These are phyloP conservation scores for Xenopus borealis DNA, from an alignment of 2,113 vertebrate species.

Conservation along the genomic window DNA sequence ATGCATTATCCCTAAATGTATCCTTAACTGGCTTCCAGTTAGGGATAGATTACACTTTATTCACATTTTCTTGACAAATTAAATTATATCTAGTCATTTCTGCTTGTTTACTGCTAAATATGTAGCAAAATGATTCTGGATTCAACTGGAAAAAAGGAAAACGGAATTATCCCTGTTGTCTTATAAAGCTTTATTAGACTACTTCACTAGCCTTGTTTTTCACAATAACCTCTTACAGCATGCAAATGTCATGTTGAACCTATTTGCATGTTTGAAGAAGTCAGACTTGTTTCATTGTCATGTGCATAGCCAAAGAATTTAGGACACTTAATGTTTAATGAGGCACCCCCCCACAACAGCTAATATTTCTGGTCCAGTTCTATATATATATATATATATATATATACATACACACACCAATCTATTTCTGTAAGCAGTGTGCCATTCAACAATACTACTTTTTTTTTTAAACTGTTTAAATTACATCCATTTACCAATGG, in stretches of 20 bases:
- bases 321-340: constrained; percentile 41
- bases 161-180: background rate
- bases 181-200: constrained; percentile 35
- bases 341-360: constrained; percentile 68
- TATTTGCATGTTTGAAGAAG: constrained; percentile 18
- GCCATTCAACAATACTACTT: constrained; percentile 71
- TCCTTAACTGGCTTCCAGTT: too few species aligned
- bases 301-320: constrained; percentile 35
- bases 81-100: too few species aligned
- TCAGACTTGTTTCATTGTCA: constrained; percentile 3
- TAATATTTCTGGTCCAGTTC: constrained; percentile 59
- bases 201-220: constrained; percentile 22
- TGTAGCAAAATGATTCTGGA: too few species aligned
- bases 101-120: too few species aligned
- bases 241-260: constrained; percentile 26
- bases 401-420: constrained; percentile 74
- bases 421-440: constrained; percentile 71
- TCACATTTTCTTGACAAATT: background rate
- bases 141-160: too few species aligned
- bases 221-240: constrained; percentile 5
- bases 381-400: constrained; percentile 75
- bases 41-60: background rate
- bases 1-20: too few species aligned
- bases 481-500: constrained; percentile 74
- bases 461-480: constrained; percentile 71